Percentiles rank a stretch among this genome's conserved stretches.
Conservation (phyloP, 2,113 vertebrate species). For the Dromaius novaehollandiae region DNA sequence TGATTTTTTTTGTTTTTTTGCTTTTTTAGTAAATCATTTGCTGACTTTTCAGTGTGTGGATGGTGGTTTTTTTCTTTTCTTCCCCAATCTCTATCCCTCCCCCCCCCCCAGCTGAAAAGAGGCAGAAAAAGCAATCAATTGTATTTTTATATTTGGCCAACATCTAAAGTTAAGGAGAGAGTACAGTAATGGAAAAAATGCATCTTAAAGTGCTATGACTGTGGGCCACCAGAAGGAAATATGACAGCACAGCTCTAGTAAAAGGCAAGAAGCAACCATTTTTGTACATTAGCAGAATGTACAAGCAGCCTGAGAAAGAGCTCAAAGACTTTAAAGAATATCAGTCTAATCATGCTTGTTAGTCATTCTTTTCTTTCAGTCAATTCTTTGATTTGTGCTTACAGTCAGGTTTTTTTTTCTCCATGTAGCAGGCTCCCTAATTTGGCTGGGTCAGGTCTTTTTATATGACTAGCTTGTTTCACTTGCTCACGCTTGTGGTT, state of each 20-base stretch:
- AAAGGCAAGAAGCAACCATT: accelerated
- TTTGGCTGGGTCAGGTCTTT: neutral
- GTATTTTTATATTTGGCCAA: neutral
- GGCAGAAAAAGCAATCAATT: neutral
- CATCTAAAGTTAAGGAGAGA: neutral
- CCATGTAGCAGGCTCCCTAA: neutral
- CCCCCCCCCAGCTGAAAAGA: neutral
- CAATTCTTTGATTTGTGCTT: neutral
- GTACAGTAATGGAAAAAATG: neutral
- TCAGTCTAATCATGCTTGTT: neutral
- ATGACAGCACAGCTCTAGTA: neutral
- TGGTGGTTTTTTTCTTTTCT: neutral
- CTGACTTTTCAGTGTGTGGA: neutral
- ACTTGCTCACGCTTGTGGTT: neutral
- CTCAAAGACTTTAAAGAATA: neutral
- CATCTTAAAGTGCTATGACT: neutral
- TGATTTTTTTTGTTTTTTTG: neutral
- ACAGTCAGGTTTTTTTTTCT: neutral
- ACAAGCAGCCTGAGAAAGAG: neutral
- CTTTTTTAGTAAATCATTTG: neutral
- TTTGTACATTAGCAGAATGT: neutral
- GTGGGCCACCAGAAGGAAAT: neutral
- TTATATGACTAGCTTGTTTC: neutral
- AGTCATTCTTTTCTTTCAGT: neutral
- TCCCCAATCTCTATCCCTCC: too few relatives aligned